Evolutionary conservation across 2,888 invertebrate genomes (phyloP), one percentile per base, ranked within the genome.

Genomic region (Scaptodrosophila latifasciaeformis): DNA sequence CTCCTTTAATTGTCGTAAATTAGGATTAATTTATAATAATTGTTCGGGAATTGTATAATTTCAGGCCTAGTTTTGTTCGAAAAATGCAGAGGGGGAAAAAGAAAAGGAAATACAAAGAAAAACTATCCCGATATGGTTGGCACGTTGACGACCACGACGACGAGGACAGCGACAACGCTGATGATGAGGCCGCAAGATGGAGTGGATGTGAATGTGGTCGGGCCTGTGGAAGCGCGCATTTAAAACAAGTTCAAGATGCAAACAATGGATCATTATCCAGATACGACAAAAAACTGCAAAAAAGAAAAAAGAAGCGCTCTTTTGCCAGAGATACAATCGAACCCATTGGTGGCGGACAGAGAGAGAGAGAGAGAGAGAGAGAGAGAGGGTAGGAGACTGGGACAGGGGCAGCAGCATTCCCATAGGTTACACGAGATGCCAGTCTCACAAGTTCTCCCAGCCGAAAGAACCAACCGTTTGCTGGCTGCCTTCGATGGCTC

Each of bases 191-290:
- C 29, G 58, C 56, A 62, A 70, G 74, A 72, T 72, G 72, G 58
- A 69, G 75, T 66, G 66, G 6, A 59, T 45, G 15, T 10, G 31
- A 24, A 5, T 37, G 9, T 37, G 17, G 17, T 42, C 27, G 43
- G 49, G 27, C 4, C 67, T 56, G 75, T 59, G 62, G 59, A 17
- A 10, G 65, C 56, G 72, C 76, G 75, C 82, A 82, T 84, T 83
- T 82, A 79, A 81, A 82, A 81, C 84, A 82, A 84, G 83, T 81
- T 82, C 81, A 82, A 78, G 78, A 82, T 84, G 79, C 84, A 81
- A 84, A 83, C 83, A 83, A 83, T 83, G 83, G 83, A 83, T 83
- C 83, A 84, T 83, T 83, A 83, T 84, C 82, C 81, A 66, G 64
- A 56, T 65, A 72, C 82, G 67, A 68, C 62, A 52, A 67, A 78